Evolutionary conservation across 2,113 vertebrate genomes (phyloP).

Genomic region (Chauna torquata): DNA sequence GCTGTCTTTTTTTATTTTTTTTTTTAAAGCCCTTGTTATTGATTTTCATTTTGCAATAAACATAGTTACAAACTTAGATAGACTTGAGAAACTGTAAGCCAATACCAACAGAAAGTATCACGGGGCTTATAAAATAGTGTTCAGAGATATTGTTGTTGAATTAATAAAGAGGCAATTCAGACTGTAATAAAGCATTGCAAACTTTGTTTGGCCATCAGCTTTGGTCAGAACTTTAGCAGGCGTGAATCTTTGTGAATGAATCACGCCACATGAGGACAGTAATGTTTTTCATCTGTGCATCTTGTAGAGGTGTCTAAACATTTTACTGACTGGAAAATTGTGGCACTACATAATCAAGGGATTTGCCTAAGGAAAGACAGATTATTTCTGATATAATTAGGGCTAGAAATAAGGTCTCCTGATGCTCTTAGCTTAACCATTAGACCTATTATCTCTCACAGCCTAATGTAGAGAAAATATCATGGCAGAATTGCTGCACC

Average conservation of each 20-base stretch:
- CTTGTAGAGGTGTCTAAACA: not conserved
- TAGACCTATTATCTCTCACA: conserved; percentile 4
- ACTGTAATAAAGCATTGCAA: not conserved
- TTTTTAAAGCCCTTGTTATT: conserved; percentile 8
- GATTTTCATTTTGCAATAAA: conserved; percentile 54
- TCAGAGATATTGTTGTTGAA: not conserved
- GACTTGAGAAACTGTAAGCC: conserved; percentile 43
- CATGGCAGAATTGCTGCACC: not conserved
- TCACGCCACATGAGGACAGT: not conserved
- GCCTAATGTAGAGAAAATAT: not conserved
- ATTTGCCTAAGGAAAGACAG: conserved; percentile 40
- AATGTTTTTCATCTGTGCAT: not conserved
- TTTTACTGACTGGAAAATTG: conserved; percentile 13
- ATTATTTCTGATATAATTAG: conserved; percentile 53
- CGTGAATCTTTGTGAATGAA: not conserved
- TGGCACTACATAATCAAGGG: not conserved
- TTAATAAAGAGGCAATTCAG: conserved; percentile 14
- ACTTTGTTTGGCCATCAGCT: not conserved
- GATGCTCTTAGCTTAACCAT: not conserved
- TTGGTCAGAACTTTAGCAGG: not conserved
- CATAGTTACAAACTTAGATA: conserved; percentile 36
- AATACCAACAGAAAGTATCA: conserved; percentile 17
- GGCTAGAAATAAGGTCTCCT: conserved; percentile 42
- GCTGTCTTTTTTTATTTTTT: not conserved
- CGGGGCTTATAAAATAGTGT: not conserved